Evolutionary conservation across 1,140 invertebrate species (phyloP).

Genomic region (Drosophila ambigua): DNA sequence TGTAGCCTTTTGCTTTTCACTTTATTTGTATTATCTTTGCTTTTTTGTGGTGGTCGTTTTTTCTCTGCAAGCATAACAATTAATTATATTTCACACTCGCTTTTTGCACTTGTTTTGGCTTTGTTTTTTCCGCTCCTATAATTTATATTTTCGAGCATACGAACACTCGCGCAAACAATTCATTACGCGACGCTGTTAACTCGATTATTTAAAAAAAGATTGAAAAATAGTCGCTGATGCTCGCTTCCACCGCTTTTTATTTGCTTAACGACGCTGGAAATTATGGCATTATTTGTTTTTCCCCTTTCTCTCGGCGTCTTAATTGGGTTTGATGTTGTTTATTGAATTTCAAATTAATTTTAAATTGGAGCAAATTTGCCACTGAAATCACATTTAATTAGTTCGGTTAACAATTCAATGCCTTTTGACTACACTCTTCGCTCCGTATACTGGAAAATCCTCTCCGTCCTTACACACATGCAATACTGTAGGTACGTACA

Average conservation of each 20-base stretch:
- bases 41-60: conserved; percentile 13
- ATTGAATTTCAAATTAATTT: conserved; percentile 64
- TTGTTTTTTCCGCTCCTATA: conserved; percentile 22
- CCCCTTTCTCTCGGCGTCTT: conserved; percentile 38
- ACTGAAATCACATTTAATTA: conserved; percentile 69
- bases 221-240: conserved; percentile 17
- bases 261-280: conserved; percentile 49
- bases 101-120: conserved; percentile 19
- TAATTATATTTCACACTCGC: conserved; percentile 51
- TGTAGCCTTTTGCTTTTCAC: conserved; percentile 14
- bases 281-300: conserved; percentile 58
- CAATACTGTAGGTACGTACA: neutral
- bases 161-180: conserved; percentile 13
- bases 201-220: conserved; percentile 45
- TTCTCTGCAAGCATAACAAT: conserved; percentile 36
- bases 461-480: neutral
- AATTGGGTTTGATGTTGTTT: conserved; percentile 57
- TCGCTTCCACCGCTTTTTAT: conserved; percentile 31
- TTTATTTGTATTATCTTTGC: conserved; percentile 11
- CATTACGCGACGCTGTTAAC: conserved; percentile 48
- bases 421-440: conserved; percentile 14
- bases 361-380: conserved; percentile 57
- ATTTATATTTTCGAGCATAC: conserved; percentile 28
- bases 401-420: conserved; percentile 46
- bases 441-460: neutral